Conservation (phyloP, 2,888 invertebrate species). For the Rotaria magnacalcarata region DNA sequence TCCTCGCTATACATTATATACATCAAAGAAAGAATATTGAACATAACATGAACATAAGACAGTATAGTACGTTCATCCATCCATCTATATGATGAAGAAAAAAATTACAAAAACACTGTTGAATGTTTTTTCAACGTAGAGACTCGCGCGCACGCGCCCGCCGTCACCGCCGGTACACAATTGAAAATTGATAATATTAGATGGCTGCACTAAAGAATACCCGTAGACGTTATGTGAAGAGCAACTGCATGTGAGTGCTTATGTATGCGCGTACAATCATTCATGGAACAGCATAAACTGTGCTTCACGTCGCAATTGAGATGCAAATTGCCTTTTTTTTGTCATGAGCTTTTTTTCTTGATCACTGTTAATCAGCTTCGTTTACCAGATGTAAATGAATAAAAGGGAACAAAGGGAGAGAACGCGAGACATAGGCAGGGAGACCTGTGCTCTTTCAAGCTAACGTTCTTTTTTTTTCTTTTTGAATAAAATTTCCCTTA, state of each 20-base stretch:
- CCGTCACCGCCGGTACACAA: neutral
- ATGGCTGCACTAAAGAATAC: conserved; percentile 15
- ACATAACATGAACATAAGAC: neutral
- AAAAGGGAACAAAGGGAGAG: neutral
- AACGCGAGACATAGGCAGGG: neutral
- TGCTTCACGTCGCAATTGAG: conserved; percentile 22
- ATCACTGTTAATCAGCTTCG: neutral
- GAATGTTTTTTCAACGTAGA: neutral
- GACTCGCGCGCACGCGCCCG: neutral
- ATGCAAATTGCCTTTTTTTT: conserved; percentile 27
- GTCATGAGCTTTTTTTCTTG: neutral
- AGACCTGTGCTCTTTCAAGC: neutral
- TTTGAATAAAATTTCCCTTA: neutral
- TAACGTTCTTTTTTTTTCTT: neutral
- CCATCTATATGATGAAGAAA: neutral
- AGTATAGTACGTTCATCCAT: conserved; percentile 6
- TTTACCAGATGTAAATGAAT: neutral
- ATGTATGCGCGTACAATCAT: neutral
- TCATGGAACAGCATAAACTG: neutral
- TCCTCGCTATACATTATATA: neutral
- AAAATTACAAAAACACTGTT: conserved; percentile 23
- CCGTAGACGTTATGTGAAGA: conserved; percentile 16
- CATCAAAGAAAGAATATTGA: neutral
- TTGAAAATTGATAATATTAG: conserved; percentile 31
- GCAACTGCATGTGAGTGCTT: neutral